phyloP scores from a whole-genome alignment of 2,113 vertebrate genomes.

The Megalops atlanticus region DNA sequence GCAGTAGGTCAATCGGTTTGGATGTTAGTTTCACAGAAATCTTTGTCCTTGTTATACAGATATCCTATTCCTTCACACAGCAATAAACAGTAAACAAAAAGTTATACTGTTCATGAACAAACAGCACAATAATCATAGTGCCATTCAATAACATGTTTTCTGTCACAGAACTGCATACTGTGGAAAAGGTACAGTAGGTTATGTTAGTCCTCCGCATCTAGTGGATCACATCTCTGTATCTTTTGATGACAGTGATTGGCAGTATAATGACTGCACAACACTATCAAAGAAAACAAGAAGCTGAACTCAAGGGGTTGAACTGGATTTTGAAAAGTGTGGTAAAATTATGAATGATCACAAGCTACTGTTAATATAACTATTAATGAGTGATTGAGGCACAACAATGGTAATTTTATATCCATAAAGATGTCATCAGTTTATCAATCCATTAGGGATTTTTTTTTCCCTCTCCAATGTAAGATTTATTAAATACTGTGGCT shows the following conservation, averaged over 20 bases:
- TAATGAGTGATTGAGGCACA: conserved; percentile 74
- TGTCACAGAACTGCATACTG: neutral
- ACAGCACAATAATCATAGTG: neutral
- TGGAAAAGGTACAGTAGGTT: neutral
- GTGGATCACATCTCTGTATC: neutral
- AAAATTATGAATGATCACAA: conserved; percentile 67
- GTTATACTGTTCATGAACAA: neutral
- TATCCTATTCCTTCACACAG: neutral
- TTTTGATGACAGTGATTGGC: neutral
- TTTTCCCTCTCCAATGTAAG: conserved; percentile 73
- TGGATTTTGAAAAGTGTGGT: conserved; percentile 49
- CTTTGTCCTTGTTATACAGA: neutral
- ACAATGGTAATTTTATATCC: conserved; percentile 77
- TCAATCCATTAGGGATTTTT: conserved; percentile 81
- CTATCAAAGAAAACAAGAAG: conserved; percentile 64
- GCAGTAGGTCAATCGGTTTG: neutral
- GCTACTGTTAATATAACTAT: conserved; percentile 74
- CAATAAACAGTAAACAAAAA: neutral
- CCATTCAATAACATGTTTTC: neutral
- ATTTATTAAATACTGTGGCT: conserved; percentile 80
- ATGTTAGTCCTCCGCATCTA: neutral
- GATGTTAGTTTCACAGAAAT: conserved; percentile 9
- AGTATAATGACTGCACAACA: conserved; percentile 30
- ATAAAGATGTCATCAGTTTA: conserved; percentile 86
- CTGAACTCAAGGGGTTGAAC: neutral